phyloP scores from a whole-genome alignment of 2,888 invertebrate genomes.

The Nineta flava region DNA sequence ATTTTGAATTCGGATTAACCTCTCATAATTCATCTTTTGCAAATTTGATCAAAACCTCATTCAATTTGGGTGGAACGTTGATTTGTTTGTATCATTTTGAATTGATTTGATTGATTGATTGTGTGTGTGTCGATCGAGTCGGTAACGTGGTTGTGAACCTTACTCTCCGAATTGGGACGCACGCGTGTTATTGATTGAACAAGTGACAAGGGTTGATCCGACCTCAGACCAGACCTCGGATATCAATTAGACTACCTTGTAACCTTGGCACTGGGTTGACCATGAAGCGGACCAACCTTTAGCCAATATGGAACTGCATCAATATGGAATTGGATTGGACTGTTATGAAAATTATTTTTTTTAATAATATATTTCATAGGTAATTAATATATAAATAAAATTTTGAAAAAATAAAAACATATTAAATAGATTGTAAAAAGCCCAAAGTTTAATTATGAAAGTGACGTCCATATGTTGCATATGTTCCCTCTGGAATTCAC shows the following conservation, averaged over 20 bases:
- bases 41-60: neutral
- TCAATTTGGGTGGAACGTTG: neutral
- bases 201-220: slow-evolving; percentile 1
- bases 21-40: neutral
- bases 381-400: neutral
- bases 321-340: slow-evolving; percentile 4
- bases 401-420: neutral
- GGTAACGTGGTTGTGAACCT: neutral
- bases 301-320: slow-evolving; percentile 7
- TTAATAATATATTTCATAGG: slow-evolving; percentile 1
- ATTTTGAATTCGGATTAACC: neutral
- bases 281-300: slow-evolving; percentile 6
- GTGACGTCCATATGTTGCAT: neutral
- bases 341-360: slow-evolving; percentile 8
- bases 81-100: neutral
- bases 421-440: neutral
- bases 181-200: neutral
- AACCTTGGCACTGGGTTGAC: slow-evolving; percentile 4
- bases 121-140: neutral
- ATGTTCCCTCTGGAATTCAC: too few species aligned
- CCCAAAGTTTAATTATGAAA: neutral
- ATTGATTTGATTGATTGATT: neutral
- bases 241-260: neutral
- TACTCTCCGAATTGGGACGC: slow-evolving; percentile 2
- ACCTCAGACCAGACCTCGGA: neutral